phyloP scores from a whole-genome alignment of 2,113 vertebrate genomes.

The Cyphomyrus discorhynchus region DNA sequence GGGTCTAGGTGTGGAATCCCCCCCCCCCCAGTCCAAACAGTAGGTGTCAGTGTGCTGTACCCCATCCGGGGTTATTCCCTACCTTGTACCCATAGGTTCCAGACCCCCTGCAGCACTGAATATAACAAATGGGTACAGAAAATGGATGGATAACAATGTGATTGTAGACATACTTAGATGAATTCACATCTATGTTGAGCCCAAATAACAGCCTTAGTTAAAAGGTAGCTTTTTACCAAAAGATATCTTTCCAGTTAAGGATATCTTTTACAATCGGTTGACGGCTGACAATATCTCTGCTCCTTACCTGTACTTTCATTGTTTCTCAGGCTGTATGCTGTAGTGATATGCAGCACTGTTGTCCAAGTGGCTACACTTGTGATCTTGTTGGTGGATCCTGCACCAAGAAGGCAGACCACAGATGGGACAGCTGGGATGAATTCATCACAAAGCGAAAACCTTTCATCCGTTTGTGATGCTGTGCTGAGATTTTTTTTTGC shows the following conservation, averaged over 20 bases:
- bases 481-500: no score
- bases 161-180: background rate
- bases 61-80: background rate
- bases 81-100: background rate
- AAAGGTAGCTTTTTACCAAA: background rate
- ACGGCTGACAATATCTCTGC: background rate
- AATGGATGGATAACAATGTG: background rate
- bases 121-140: background rate
- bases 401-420: background rate
- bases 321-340: slow-evolving; percentile 58
- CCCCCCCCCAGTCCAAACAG: background rate
- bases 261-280: background rate
- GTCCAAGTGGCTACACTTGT: slow-evolving; percentile 41
- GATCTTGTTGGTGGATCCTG: background rate
- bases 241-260: background rate
- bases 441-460: slow-evolving; percentile 39
- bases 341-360: slow-evolving; percentile 56
- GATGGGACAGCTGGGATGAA: slow-evolving; percentile 40
- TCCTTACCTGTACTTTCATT: background rate
- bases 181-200: background rate
- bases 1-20: background rate
- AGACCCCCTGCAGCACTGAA: background rate
- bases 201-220: background rate
- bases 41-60: background rate
- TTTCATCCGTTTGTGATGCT: slow-evolving; percentile 16